Evolutionary conservation across 53 echinoderm and acorn worm genomes (phyloP), one percentile per base, ranked within the genome.

Genomic region (Crossaster papposus): DNA sequence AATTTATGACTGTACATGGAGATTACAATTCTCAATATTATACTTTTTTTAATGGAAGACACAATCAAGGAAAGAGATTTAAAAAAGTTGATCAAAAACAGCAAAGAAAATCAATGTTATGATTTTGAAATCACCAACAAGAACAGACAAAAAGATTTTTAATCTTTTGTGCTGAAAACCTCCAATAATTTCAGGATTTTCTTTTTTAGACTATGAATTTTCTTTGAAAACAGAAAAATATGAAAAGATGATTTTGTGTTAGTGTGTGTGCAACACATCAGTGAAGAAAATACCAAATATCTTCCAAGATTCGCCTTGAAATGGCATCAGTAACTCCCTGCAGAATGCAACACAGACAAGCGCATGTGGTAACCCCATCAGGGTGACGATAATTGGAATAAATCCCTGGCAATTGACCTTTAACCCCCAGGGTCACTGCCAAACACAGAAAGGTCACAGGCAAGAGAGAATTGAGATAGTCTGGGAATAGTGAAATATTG

Each of bases 391-490:
- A 26, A 84, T 71, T 30, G 84, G 53, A 29, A 35, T 81, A 32
- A 72, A 35, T 65, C 23, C 22, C 30, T 3, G 31, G 20, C 84
- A 84, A 72, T 71, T 72, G 84, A 72, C 73, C 52, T 84, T 72
- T 53, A 28, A 51, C 84, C 71, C 23, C 30, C 4, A 24, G 72
- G 84, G 84, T 84, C 84, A 81, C 17, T 15, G 10, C 22, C 1
- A 30, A n/a, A 70, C 30, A 72, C 36, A 34, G 10, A 84, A 22
- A 84, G 65, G 83, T 64, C 44, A 13, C 24, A 30, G 24, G 63
- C 26, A 70, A 65, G 68, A 26, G 51, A 18, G 26, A 26, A 78
- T 50, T 1, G 7, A 24, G 52, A 0, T 51, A 51, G 14, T 8
- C 34, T 24, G 8, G 32, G 58, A 20, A 58, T 15, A 51, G 51